Evolutionary conservation across 2,113 vertebrate species (phyloP).

Genomic region (Dendropsophus ebraccatus): DNA sequence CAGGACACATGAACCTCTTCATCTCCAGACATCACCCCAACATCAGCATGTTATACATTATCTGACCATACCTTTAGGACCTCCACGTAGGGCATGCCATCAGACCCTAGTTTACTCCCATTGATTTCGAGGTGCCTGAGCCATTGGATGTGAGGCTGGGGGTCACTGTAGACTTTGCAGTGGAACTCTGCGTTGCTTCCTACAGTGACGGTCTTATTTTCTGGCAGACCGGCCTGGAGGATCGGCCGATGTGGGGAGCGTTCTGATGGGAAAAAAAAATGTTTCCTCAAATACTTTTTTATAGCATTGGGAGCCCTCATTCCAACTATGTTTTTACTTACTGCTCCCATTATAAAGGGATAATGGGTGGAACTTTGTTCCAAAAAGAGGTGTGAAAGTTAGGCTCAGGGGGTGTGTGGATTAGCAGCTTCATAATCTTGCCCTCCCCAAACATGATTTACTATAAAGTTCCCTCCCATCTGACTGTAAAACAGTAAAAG

Average conservation of each 20-base stretch:
- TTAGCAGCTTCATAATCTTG: too few species aligned
- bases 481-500: too few species aligned
- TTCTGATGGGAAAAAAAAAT: conserved; percentile 68
- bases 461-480: too few species aligned
- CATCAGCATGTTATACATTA: neutral
- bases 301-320: too few species aligned
- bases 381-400: too few species aligned
- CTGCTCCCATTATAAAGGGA: too few species aligned
- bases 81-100: conserved; percentile 90
- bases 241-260: conserved; percentile 95
- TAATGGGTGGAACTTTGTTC: too few species aligned
- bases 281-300: too few species aligned
- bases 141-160: conserved; percentile 99
- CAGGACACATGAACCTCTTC: neutral
- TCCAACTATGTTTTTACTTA: too few species aligned
- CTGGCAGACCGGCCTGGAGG: conserved; percentile 92
- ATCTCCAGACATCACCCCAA: neutral
- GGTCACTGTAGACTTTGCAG: conserved; percentile 98
- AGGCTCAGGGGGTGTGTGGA: too few species aligned
- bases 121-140: conserved; percentile 97
- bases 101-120: conserved; percentile 86
- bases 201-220: conserved; percentile 91
- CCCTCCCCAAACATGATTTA: too few species aligned
- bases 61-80: conserved; percentile 86
- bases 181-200: conserved; percentile 96